Percentiles rank a stretch among this genome's conserved stretches.
Evolutionary conservation across 2,113 vertebrate genomes (phyloP).

Genomic region (Zosterops borbonicus): DNA sequence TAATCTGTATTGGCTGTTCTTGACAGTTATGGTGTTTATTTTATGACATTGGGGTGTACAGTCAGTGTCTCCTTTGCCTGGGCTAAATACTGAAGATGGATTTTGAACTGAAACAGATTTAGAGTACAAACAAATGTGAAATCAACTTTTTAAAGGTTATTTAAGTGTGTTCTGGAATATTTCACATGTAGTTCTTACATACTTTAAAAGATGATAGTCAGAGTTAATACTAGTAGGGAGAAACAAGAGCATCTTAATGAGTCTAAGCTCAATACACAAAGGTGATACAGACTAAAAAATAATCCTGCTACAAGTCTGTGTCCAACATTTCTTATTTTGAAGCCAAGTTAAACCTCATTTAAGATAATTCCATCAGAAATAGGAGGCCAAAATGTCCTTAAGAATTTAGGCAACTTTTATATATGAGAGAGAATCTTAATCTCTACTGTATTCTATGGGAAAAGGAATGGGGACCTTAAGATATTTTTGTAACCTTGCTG

Average conservation of each 20-base stretch:
- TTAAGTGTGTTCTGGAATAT: background rate
- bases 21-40: background rate
- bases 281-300: background rate
- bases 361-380: background rate
- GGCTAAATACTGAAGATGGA: background rate
- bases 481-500: background rate
- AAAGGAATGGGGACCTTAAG: background rate
- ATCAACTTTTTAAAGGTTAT: background rate
- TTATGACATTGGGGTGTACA: background rate
- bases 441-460: background rate
- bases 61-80: background rate
- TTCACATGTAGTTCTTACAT: background rate
- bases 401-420: background rate
- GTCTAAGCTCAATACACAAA: background rate
- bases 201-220: background rate
- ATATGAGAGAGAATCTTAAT: background rate
- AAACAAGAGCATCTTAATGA: background rate
- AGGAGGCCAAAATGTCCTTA: background rate
- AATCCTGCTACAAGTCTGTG: background rate
- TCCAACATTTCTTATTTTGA: background rate
- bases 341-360: conserved; percentile 25
- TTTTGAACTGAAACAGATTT: background rate
- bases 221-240: background rate
- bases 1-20: background rate
- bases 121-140: background rate